phyloP scores from a whole-genome alignment of 2,888 invertebrate species.

The Elegia similella region DNA sequence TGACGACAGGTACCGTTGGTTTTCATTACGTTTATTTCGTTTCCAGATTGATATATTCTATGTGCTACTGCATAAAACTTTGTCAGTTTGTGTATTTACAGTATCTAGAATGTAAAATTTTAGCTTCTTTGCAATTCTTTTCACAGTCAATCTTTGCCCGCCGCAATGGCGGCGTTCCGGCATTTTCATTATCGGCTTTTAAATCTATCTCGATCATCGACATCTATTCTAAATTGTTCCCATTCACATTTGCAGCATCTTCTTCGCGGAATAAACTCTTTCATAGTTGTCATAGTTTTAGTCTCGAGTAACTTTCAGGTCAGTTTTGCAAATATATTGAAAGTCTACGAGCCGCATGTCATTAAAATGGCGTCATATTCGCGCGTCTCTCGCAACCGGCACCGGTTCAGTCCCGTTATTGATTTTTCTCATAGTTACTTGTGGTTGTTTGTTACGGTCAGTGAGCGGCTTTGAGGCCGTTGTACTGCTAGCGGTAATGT shows the following conservation, averaged over 20 bases:
- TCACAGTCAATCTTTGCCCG: slow-evolving; percentile 53
- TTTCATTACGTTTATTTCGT: slow-evolving; percentile 28
- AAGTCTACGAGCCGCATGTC: slow-evolving; percentile 65
- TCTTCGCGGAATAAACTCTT: slow-evolving; percentile 56
- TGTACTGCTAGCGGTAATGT: slow-evolving; percentile 36
- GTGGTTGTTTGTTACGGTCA: slow-evolving; percentile 49
- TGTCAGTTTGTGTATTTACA: slow-evolving; percentile 19
- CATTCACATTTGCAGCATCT: slow-evolving; percentile 63
- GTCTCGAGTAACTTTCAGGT: slow-evolving; percentile 68
- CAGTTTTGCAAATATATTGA: slow-evolving; percentile 55
- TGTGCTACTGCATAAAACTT: slow-evolving; percentile 6
- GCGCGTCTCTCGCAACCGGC: slow-evolving; percentile 72
- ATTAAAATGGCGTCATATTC: slow-evolving; percentile 78
- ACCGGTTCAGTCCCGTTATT: slow-evolving; percentile 65
- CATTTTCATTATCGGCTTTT: slow-evolving; percentile 61
- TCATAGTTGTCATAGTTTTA: slow-evolving; percentile 65
- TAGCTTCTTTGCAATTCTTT: slow-evolving; percentile 45
- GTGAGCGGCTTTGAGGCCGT: slow-evolving; percentile 33
- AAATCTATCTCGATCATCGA: slow-evolving; percentile 66
- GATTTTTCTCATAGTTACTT: slow-evolving; percentile 46
- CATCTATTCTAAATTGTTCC: slow-evolving; percentile 72
- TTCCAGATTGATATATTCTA: not conserved
- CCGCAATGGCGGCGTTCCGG: slow-evolving; percentile 75
- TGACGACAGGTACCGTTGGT: slow-evolving; percentile 86
- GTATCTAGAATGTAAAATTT: slow-evolving; percentile 22